phyloP scores from a whole-genome alignment of 2,888 invertebrate genomes.

The Tetragnatha montana region DNA sequence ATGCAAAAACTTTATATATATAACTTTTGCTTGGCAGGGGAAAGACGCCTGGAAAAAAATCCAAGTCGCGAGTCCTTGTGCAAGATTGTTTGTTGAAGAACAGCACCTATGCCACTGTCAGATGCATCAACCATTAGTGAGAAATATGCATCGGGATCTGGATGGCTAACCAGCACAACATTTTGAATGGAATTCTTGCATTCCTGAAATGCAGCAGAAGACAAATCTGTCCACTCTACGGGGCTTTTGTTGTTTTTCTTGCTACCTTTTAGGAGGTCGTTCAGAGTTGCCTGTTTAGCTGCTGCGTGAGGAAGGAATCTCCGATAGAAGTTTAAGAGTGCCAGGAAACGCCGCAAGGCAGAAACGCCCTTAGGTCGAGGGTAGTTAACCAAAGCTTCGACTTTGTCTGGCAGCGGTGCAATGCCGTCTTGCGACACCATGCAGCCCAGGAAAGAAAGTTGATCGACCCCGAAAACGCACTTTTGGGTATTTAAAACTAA shows the following conservation, averaged over 20 bases:
- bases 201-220: too few relatives aligned
- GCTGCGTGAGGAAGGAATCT: neutral
- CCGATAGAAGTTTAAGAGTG: too few relatives aligned
- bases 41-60: neutral
- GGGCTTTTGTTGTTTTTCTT: neutral
- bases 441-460: too few relatives aligned
- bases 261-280: neutral
- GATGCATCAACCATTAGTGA: neutral
- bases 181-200: neutral
- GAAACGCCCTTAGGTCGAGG: too few relatives aligned
- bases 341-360: too few relatives aligned
- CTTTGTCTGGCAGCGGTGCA: too few relatives aligned
- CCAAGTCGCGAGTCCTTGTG: neutral
- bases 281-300: neutral
- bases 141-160: neutral
- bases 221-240: too few relatives aligned
- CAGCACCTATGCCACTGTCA: neutral
- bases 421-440: too few relatives aligned
- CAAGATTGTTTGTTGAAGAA: neutral
- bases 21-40: slow-evolving; percentile 5
- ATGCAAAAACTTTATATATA: neutral
- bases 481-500: too few relatives aligned
- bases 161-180: neutral
- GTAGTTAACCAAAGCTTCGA: too few relatives aligned
- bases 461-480: too few relatives aligned